These are phyloP conservation scores for Nothoprocta pentlandii DNA, from an alignment of 2,113 vertebrate genomes.

Conservation along the genomic window DNA sequence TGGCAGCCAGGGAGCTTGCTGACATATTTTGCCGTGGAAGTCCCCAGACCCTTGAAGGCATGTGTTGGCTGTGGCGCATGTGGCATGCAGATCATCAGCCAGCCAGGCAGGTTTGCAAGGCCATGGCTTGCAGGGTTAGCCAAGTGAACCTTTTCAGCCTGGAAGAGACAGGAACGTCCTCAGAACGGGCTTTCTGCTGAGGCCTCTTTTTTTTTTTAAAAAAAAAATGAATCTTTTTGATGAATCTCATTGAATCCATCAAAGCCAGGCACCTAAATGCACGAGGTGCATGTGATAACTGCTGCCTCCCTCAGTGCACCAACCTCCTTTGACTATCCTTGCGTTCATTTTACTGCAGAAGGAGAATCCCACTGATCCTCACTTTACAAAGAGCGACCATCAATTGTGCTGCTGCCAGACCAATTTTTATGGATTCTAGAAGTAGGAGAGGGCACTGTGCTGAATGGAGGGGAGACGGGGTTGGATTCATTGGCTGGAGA, in stretches of 20 bases:
- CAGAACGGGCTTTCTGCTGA: neutral
- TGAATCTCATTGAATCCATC: neutral
- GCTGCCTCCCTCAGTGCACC: fast-evolving
- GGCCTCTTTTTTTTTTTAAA: fast-evolving
- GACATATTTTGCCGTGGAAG: neutral
- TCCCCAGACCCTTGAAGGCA: neutral
- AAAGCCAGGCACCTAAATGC: neutral
- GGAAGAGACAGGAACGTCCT: fast-evolving
- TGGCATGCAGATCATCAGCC: neutral
- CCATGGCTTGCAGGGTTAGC: neutral
- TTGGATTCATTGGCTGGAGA: neutral
- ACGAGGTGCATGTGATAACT: fast-evolving
- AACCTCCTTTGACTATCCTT: neutral
- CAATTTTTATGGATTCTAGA: neutral
- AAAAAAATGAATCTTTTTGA: neutral
- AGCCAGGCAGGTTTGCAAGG: neutral
- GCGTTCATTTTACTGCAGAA: neutral
- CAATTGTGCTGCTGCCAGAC: fast-evolving
- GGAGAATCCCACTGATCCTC: neutral
- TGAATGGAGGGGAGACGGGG: neutral
- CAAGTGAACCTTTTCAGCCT: neutral
- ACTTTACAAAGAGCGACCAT: fast-evolving
- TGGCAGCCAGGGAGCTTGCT: neutral
- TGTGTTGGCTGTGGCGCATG: too few relatives aligned
- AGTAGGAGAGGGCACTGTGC: neutral